Evolutionary conservation across 2,797 vertebrate species (phyloP), one percentile per base, ranked within the genome.

Genomic region (Mus minutoides): DNA sequence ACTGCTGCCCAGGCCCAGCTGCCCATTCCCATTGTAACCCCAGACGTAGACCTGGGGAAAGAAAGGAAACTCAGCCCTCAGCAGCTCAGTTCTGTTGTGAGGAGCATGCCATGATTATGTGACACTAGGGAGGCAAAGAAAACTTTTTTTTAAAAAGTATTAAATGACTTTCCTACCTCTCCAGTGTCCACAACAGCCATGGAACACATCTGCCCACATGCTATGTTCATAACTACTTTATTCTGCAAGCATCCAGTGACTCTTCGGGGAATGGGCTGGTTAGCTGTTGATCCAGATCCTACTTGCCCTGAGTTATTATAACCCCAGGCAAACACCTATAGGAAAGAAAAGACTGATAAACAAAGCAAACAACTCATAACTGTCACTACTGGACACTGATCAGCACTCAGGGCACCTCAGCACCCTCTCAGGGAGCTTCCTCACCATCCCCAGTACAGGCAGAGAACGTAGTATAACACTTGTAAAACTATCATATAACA

Each of bases 291-390:
- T 21, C 99, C 99, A 29, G 99, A 99, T 40, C 99, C 99, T 73
- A 99, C 99, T 98, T 99, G 99, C 79, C 99, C 99, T 0, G 99
- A 99, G 98, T 99, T 99, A 98, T 99, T 99, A 98, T 99, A 99
- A 85, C 99, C 99, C 99, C 99, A 99, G 0, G 99, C 99, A 88
- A 98, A 99, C 3, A 99, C 99, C 99, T 99, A 94, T 94, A 69
- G 52, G 88, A 92, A 92, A 98, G 92, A 84, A 90, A 71, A 97
- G 34, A 91, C 52, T 6, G 54, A 17, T 79, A 49, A 83, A 88
- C 40, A 37, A 92, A 87, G 75, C 26, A 46, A 4, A 13, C 9
- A 71, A n/a, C n/a, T 80, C n/a, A 77, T 13, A 3, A 76, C 62
- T 24, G 17, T 89, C 83, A 78, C 40, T 24, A 19, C 0, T 49